Evolutionary conservation across 2,113 vertebrate species (phyloP).

Genomic region (Tetraodon nigroviridis): DNA sequence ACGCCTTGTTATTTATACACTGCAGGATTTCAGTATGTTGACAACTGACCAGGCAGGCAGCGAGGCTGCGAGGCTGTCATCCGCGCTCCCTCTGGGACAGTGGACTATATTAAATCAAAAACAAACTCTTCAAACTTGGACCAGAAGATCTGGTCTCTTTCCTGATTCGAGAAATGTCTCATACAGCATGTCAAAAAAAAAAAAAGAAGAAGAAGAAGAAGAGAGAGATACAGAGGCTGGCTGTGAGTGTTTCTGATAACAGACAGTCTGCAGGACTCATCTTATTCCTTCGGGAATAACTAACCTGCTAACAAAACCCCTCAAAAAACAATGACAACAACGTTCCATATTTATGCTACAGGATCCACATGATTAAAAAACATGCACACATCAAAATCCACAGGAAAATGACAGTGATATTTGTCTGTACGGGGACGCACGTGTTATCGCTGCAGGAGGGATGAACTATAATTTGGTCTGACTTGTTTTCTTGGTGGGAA

Average conservation of each 20-base stretch:
- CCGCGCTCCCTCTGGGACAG: slow-evolving; percentile 39
- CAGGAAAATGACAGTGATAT: slow-evolving; percentile 78
- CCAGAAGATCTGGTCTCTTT: slow-evolving; percentile 11
- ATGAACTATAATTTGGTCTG: slow-evolving; percentile 36
- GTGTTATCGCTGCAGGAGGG: slow-evolving; percentile 28
- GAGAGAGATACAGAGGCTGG: background rate
- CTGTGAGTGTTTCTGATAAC: slow-evolving; percentile 5
- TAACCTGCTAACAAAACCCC: slow-evolving; percentile 28
- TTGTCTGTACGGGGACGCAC: slow-evolving; percentile 87
- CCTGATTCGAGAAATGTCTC: background rate
- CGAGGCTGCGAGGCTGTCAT: slow-evolving; percentile 31
- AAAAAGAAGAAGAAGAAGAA: too few relatives aligned
- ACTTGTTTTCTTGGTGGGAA: slow-evolving; percentile 29
- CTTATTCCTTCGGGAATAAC: slow-evolving; percentile 32
- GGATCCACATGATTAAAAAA: slow-evolving; percentile 84
- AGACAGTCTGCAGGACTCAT: background rate
- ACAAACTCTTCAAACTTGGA: slow-evolving; percentile 20
- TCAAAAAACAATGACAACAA: slow-evolving; percentile 81
- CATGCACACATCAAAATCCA: slow-evolving; percentile 86
- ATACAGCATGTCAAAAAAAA: slow-evolving; percentile 19
- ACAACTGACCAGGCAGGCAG: slow-evolving; percentile 31
- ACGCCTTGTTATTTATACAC: slow-evolving; percentile 43
- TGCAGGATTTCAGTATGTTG: slow-evolving; percentile 23
- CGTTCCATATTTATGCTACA: slow-evolving; percentile 67
- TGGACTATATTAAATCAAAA: slow-evolving; percentile 30